phyloP scores from a whole-genome alignment of 53 echinoderm and acorn worm species.

The Zoroaster sp. region DNA sequence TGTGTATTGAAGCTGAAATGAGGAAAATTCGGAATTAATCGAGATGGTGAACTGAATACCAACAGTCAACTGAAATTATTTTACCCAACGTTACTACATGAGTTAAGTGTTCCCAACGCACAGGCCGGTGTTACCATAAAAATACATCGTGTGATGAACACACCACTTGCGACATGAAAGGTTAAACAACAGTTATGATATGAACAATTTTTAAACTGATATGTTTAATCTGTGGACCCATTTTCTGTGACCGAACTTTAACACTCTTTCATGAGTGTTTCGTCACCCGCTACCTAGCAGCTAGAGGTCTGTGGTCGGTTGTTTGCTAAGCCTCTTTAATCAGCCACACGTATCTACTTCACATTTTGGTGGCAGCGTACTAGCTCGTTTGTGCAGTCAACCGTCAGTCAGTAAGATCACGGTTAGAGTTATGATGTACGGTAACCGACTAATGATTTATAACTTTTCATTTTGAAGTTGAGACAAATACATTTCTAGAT shows the following conservation, averaged over 20 bases:
- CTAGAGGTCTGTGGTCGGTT: background rate
- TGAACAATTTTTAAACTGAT: background rate
- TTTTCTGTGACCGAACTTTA: background rate
- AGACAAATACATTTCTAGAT: no score
- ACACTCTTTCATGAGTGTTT: background rate
- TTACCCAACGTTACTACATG: no score
- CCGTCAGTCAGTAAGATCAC: background rate
- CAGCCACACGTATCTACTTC: background rate
- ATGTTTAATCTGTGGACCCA: conserved; percentile 14
- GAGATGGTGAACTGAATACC: no score
- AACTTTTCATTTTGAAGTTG: no score
- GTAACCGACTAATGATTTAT: no score
- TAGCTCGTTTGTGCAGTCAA: background rate
- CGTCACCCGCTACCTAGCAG: background rate
- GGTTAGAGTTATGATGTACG: no score
- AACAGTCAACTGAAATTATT: no score
- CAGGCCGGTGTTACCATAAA: no score
- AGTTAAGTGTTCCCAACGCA: no score
- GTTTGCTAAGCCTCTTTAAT: background rate
- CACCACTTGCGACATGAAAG: background rate
- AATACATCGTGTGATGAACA: background rate
- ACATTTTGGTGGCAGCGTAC: background rate
- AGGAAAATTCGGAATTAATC: no score
- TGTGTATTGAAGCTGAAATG: background rate
- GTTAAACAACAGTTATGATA: background rate